Evolutionary conservation across 1,140 invertebrate genomes (phyloP).

Genomic region (Drosophila lini): DNA sequence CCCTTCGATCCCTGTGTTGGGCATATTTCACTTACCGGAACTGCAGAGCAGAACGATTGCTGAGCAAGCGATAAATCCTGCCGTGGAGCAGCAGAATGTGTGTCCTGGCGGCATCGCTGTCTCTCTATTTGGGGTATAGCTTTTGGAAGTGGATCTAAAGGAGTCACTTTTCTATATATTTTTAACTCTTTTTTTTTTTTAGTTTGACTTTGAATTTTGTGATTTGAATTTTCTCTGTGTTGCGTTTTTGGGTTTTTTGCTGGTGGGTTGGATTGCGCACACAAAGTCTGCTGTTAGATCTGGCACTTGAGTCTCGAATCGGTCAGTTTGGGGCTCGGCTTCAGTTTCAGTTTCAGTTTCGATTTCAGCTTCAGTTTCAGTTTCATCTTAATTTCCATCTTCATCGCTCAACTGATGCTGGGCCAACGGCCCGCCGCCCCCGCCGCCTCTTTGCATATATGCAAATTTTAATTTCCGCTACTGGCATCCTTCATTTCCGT

Average conservation of each 20-base stretch:
- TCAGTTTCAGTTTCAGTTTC: not conserved
- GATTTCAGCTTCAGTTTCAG: conserved; percentile 14
- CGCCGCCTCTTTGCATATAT: conserved; percentile 46
- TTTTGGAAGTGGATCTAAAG: conserved; percentile 10
- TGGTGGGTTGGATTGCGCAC: conserved; percentile 50
- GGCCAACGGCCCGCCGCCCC: conserved; percentile 12
- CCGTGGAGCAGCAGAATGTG: conserved; percentile 71
- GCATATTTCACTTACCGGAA: conserved; percentile 84
- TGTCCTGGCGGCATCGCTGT: conserved; percentile 71
- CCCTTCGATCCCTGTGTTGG: conserved; percentile 34
- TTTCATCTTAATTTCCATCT: conserved; percentile 52
- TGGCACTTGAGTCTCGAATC: conserved; percentile 45
- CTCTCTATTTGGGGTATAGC: not conserved
- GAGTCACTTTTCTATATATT: not conserved
- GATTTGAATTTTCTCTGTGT: not conserved
- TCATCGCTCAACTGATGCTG: conserved; percentile 37
- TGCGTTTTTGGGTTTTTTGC: too few species aligned
- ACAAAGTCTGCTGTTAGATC: conserved; percentile 40
- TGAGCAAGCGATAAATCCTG: conserved; percentile 84
- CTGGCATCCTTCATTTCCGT: conserved; percentile 81
- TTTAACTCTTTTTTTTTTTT: not conserved
- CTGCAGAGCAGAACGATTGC: conserved; percentile 84
- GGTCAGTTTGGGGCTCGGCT: not conserved
- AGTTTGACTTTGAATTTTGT: not conserved
- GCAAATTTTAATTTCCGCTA: conserved; percentile 83